These are phyloP conservation scores for Serilophus lunatus DNA, from an alignment of 2,113 vertebrate genomes.

Conservation along the genomic window DNA sequence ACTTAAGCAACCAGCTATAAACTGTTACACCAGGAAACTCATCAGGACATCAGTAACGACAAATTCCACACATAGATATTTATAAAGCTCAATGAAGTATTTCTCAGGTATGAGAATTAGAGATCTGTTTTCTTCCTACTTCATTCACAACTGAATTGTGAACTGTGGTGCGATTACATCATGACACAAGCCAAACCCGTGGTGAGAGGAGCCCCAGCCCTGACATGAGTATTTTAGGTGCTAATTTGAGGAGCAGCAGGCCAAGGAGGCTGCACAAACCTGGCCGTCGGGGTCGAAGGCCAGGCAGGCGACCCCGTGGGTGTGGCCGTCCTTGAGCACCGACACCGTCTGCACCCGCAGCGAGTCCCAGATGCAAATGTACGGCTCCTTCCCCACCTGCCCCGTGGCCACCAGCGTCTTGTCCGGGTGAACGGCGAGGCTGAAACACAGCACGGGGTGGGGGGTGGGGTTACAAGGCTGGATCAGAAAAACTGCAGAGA, in stretches of 20 bases:
- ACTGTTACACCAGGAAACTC: not conserved
- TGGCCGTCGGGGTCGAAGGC: slow-evolving; percentile 92
- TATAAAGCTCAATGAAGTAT: not conserved
- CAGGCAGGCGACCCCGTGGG: slow-evolving; percentile 92
- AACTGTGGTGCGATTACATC: not conserved
- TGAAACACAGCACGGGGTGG: slow-evolving; percentile 59
- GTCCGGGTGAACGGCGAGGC: slow-evolving; percentile 93
- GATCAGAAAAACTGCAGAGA: not conserved
- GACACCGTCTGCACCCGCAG: slow-evolving; percentile 88
- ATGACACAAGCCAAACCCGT: fast-evolving
- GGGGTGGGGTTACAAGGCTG: not conserved
- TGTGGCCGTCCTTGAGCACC: slow-evolving; percentile 92
- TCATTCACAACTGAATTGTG: not conserved
- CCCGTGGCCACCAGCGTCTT: slow-evolving; percentile 92
- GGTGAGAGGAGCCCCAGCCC: not conserved
- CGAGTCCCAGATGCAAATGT: slow-evolving; percentile 94
- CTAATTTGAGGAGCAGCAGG: too few species aligned
- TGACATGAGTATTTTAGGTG: too few species aligned
- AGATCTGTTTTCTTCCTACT: not conserved
- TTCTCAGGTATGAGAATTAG: not conserved
- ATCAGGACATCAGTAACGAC: not conserved
- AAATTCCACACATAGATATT: not conserved
- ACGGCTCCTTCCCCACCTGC: slow-evolving; percentile 95
- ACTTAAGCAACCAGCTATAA: not conserved
- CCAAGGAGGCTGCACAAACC: too few species aligned